phyloP scores from a whole-genome alignment of 2,797 vertebrate genomes.

The Apogon hyalosoma region DNA sequence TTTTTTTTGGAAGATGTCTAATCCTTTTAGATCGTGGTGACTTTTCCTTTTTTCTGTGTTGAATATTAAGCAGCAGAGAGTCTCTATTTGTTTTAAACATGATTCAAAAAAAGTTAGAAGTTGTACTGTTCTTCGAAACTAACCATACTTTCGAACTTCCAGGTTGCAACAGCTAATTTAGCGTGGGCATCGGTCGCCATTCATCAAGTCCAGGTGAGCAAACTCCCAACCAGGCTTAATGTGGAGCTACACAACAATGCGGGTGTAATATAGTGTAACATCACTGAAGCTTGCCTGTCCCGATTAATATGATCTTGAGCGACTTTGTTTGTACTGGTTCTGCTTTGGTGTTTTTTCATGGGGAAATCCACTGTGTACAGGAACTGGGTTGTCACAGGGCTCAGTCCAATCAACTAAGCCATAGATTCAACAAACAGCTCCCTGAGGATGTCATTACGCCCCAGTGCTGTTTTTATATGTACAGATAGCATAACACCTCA shows the following conservation, averaged over 20 bases:
- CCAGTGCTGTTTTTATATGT: constrained; percentile 73
- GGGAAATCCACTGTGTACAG: constrained; percentile 81
- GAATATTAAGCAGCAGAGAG: too few relatives aligned
- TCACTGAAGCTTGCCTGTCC: constrained; percentile 30
- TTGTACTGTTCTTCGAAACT: constrained; percentile 1
- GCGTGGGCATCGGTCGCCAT: constrained; percentile 98
- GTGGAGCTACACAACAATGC: background rate
- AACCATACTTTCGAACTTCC: constrained; percentile 49
- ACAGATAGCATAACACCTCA: constrained; percentile 71
- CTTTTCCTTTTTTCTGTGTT: too few relatives aligned
- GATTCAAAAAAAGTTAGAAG: too few relatives aligned
- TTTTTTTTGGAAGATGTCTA: too few relatives aligned
- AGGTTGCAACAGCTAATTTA: constrained; percentile 98
- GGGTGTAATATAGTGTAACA: background rate
- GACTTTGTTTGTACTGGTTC: constrained; percentile 81
- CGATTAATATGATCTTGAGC: constrained; percentile 58
- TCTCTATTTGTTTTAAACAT: too few relatives aligned
- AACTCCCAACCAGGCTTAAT: constrained; percentile 16
- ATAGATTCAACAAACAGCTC: constrained; percentile 78
- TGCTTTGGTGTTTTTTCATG: constrained; percentile 67
- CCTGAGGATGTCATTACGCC: constrained; percentile 78
- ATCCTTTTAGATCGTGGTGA: too few relatives aligned
- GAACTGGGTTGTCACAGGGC: constrained; percentile 71
- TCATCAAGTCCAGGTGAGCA: constrained; percentile 97
- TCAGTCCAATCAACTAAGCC: constrained; percentile 79